A percentile compares a stretch with the other conserved stretches of the same genome.
phyloP scores from a whole-genome alignment of 1,140 invertebrate species.

The Heliconius congener region DNA sequence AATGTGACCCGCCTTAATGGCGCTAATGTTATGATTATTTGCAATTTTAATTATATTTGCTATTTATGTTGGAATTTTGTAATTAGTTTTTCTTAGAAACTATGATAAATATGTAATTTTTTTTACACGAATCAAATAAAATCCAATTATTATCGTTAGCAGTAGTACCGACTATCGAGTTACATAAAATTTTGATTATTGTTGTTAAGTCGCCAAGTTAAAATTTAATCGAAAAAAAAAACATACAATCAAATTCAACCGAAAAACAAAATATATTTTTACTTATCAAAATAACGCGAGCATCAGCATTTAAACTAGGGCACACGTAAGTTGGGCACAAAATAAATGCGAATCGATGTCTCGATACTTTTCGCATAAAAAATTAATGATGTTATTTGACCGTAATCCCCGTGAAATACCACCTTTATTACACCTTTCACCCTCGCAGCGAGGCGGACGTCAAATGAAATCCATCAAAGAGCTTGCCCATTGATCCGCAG shows the following conservation, averaged over 20 bases:
- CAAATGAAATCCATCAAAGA: slow-evolving; percentile 53
- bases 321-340: slow-evolving; percentile 17
- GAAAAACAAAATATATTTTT: not conserved
- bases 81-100: not conserved
- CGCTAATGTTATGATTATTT: slow-evolving; percentile 23
- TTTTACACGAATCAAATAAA: too few relatives aligned
- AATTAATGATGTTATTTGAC: slow-evolving; percentile 49
- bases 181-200: not conserved
- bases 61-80: not conserved
- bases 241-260: not conserved
- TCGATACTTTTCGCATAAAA: slow-evolving; percentile 40
- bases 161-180: not conserved
- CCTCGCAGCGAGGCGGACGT: slow-evolving; percentile 47
- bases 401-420: slow-evolving; percentile 49
- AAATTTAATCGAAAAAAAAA: not conserved
- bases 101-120: not conserved
- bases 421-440: slow-evolving; percentile 52
- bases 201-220: too few relatives aligned
- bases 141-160: too few relatives aligned
- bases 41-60: not conserved
- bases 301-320: slow-evolving; percentile 18
- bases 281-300: not conserved
- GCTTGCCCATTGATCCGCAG: slow-evolving; percentile 41
- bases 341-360: slow-evolving; percentile 19
- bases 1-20: slow-evolving; percentile 43